Percentiles rank a stretch among this genome's conserved stretches.
Evolutionary conservation across 2,113 vertebrate genomes (phyloP).

Genomic region (Pampusana beccarii): DNA sequence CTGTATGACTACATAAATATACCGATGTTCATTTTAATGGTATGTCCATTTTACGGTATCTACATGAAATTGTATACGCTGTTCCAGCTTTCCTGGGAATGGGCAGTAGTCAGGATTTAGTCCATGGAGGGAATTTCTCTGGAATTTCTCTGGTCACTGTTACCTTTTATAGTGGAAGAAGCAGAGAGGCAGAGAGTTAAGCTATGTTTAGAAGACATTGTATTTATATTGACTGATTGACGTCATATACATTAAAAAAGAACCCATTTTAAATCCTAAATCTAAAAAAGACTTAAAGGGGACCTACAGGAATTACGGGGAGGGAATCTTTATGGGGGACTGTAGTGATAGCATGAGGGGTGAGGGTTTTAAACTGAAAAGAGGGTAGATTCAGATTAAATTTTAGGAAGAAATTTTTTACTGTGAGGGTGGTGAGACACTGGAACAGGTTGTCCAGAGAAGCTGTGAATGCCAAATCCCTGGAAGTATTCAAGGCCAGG

Average conservation of each 20-base stretch:
- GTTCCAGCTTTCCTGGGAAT: neutral
- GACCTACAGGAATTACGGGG: neutral
- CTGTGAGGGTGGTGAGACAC: no score
- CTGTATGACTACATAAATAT: neutral
- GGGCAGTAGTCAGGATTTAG: neutral
- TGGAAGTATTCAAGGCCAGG: no score
- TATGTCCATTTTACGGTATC: neutral
- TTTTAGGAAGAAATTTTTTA: neutral
- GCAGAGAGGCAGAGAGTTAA: neutral
- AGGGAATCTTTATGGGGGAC: neutral
- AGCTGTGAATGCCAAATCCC: no score
- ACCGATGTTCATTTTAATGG: neutral
- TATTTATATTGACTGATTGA: neutral
- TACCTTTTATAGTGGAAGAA: neutral
- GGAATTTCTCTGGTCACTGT: neutral
- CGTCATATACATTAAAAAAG: neutral
- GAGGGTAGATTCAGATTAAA: neutral
- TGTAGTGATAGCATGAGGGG: neutral
- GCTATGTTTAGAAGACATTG: neutral
- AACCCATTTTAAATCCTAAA: neutral
- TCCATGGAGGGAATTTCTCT: neutral
- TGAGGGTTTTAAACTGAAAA: neutral
- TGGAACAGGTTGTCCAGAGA: no score
- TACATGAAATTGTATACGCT: neutral
- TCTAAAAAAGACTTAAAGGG: neutral